Conservation (phyloP, 2,888 invertebrate species). For the Ormyrus labotus region DNA sequence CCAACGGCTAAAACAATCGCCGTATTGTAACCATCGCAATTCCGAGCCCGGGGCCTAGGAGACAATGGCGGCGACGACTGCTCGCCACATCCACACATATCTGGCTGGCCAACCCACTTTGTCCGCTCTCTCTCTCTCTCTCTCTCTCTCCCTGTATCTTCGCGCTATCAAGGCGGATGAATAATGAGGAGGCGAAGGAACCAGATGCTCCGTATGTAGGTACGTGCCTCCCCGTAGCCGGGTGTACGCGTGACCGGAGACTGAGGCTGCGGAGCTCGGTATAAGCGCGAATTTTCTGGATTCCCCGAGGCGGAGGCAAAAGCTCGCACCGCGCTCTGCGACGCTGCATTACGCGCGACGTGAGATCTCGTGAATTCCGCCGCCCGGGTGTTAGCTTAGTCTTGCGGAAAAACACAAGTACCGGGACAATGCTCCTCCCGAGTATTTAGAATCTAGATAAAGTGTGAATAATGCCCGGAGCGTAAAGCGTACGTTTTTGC, state of each 20-base stretch:
- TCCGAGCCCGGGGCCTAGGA: slow-evolving; percentile 61
- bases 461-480: too few relatives aligned
- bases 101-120: slow-evolving; percentile 45
- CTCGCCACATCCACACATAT: slow-evolving; percentile 67
- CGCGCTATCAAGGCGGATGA: slow-evolving; percentile 66
- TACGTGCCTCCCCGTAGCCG: neutral
- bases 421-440: too few relatives aligned
- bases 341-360: neutral
- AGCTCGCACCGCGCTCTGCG: neutral
- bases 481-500: too few relatives aligned
- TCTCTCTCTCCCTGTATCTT: slow-evolving; percentile 61
- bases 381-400: too few relatives aligned
- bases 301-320: slow-evolving; percentile 31
- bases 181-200: slow-evolving; percentile 69
- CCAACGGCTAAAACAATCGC: slow-evolving; percentile 72
- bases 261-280: slow-evolving; percentile 4
- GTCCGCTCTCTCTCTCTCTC: slow-evolving; percentile 40
- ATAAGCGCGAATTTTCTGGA: slow-evolving; percentile 46
- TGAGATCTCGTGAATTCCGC: slow-evolving; percentile 24
- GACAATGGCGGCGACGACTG: slow-evolving; percentile 64
- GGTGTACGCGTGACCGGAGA: neutral
- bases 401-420: too few relatives aligned
- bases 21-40: slow-evolving; percentile 72
- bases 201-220: slow-evolving; percentile 38
- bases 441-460: too few relatives aligned